phyloP scores from a whole-genome alignment of 2,888 invertebrate species.

The Tenthredo amoena region DNA sequence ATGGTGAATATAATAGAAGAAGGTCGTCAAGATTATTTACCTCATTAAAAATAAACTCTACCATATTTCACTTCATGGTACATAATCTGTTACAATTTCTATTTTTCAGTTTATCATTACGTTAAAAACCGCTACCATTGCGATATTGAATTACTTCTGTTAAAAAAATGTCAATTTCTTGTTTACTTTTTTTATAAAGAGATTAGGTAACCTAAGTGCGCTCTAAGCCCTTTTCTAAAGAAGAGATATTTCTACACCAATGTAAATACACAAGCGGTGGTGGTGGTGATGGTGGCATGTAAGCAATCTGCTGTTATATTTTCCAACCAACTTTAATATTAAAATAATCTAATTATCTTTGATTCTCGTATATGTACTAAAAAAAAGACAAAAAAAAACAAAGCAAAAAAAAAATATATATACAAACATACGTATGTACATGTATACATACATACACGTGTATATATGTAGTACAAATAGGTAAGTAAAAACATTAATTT shows the following conservation, averaged over 20 bases:
- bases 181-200: neutral
- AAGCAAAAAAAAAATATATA: neutral
- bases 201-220: slow-evolving; percentile 37
- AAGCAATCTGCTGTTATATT: slow-evolving; percentile 63
- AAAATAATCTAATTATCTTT: slow-evolving; percentile 54
- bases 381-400: neutral
- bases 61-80: neutral
- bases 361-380: neutral
- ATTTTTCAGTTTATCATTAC: neutral
- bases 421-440: neutral
- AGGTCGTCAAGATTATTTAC: slow-evolving; percentile 32
- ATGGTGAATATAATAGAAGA: neutral
- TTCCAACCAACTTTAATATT: slow-evolving; percentile 54
- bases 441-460: neutral
- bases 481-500: slow-evolving; percentile 41
- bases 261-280: slow-evolving; percentile 68
- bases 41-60: neutral
- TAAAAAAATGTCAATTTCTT: neutral
- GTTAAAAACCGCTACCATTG: neutral
- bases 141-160: neutral
- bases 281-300: slow-evolving; percentile 73
- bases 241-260: slow-evolving; percentile 39
- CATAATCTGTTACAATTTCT: neutral
- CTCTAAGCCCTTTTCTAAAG: slow-evolving; percentile 47
- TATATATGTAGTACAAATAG: slow-evolving; percentile 13